Evolutionary conservation across 2,888 invertebrate genomes (phyloP).

Genomic region (Ectemnius lituratus): DNA sequence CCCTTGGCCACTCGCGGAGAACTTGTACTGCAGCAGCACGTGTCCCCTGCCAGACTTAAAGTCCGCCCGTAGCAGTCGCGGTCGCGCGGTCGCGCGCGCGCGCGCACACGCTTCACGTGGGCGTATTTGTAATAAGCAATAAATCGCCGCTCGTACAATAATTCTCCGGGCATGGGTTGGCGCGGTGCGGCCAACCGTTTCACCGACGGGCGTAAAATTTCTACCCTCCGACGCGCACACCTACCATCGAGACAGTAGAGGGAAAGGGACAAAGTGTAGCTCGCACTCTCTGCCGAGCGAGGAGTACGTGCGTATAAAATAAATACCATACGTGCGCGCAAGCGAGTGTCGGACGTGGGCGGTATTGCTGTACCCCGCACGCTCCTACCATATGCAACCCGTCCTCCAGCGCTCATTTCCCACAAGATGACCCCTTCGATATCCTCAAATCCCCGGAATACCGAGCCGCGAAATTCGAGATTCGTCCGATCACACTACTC

Average conservation of each 20-base stretch:
- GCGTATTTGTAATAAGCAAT: conserved; percentile 70
- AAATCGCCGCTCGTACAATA: conserved; percentile 62
- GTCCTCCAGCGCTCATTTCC: conserved; percentile 24
- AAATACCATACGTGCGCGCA: conserved; percentile 12
- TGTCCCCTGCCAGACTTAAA: too few relatives aligned
- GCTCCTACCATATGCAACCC: conserved; percentile 5
- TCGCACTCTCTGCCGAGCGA: conserved; percentile 21
- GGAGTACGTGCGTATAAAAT: conserved; percentile 34
- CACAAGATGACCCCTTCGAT: conserved; percentile 24
- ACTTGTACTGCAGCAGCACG: background rate
- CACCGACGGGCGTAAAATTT: conserved; percentile 56
- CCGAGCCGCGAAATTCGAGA: too few relatives aligned
- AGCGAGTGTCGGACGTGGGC: conserved; percentile 41
- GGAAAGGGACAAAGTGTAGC: background rate
- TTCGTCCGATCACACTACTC: too few relatives aligned
- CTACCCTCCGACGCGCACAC: conserved; percentile 37
- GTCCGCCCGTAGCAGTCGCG: background rate
- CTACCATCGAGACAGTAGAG: conserved; percentile 9
- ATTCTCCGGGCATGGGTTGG: conserved; percentile 45
- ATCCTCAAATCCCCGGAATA: conserved; percentile 11
- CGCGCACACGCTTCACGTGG: conserved; percentile 43
- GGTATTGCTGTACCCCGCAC: conserved; percentile 20
- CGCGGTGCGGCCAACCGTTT: conserved; percentile 53
- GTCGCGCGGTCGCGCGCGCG: too few relatives aligned
- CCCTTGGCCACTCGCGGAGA: background rate